Percentiles rank a stretch among this genome's conserved stretches.
Conservation (phyloP, 1,140 invertebrate species). For the Gryon sp. region DNA sequence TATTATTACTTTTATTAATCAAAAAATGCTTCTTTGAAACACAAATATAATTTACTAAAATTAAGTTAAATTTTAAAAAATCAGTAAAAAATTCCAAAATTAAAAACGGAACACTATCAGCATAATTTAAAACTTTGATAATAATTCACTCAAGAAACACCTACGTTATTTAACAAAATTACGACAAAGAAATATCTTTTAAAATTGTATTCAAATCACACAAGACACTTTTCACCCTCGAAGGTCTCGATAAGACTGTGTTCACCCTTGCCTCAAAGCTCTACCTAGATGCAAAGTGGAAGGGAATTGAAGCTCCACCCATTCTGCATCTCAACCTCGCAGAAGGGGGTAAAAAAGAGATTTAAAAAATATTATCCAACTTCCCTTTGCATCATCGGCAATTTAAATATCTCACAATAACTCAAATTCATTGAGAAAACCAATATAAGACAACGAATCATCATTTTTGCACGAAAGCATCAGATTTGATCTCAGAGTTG, state of each 20-base stretch:
- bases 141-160: neutral
- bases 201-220: conserved; percentile 52
- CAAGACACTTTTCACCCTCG: conserved; percentile 60
- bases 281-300: conserved; percentile 69
- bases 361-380: conserved; percentile 41
- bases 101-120: no score
- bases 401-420: neutral
- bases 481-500: neutral
- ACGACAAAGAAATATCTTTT: no score
- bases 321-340: conserved; percentile 50
- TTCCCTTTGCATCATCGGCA: conserved; percentile 6
- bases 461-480: neutral
- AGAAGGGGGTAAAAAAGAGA: conserved; percentile 54
- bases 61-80: no score
- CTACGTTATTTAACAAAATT: neutral
- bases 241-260: conserved; percentile 65
- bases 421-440: no score
- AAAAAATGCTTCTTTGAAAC: no score
- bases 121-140: no score
- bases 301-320: conserved; percentile 73
- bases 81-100: no score
- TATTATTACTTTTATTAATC: no score
- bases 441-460: no score
- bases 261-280: conserved; percentile 63
- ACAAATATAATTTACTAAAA: no score